Conservation (phyloP, 1,140 invertebrate species). For the Brachionus paranguensis region DNA sequence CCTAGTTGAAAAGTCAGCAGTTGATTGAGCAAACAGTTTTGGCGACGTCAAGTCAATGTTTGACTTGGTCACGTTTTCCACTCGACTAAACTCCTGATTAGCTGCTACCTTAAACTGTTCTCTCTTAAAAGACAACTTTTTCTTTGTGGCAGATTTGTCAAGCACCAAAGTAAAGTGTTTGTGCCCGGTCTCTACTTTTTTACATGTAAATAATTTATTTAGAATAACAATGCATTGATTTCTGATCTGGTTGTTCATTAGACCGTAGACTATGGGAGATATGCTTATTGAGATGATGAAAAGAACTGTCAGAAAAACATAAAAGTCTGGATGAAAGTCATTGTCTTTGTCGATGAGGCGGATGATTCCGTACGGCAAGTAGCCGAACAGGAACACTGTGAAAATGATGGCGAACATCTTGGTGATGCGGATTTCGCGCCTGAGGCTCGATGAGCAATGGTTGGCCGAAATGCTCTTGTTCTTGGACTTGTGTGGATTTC, state of each 20-base stretch:
- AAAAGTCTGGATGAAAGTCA: constrained; percentile 50
- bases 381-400: constrained; percentile 52
- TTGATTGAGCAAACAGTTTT: neutral
- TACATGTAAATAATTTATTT: constrained; percentile 2
- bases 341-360: constrained; percentile 47
- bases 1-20: neutral
- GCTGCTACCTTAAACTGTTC: neutral
- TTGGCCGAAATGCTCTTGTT: neutral
- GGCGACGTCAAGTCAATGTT: neutral
- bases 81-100: neutral
- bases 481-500: constrained; percentile 42
- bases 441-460: neutral
- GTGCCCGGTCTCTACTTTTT: neutral
- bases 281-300: constrained; percentile 52
- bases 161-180: neutral
- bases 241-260: constrained; percentile 52
- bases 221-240: constrained; percentile 45
- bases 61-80: neutral
- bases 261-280: constrained; percentile 53
- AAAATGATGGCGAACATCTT: constrained; percentile 56
- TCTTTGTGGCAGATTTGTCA: neutral
- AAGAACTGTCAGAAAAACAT: constrained; percentile 52
- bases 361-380: constrained; percentile 52
- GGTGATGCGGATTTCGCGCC: constrained; percentile 53
- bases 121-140: neutral